A percentile compares a stretch with the other conserved stretches of the same genome.
phyloP scores from a whole-genome alignment of 2,113 vertebrate genomes.

The Bujurquina vittata region DNA sequence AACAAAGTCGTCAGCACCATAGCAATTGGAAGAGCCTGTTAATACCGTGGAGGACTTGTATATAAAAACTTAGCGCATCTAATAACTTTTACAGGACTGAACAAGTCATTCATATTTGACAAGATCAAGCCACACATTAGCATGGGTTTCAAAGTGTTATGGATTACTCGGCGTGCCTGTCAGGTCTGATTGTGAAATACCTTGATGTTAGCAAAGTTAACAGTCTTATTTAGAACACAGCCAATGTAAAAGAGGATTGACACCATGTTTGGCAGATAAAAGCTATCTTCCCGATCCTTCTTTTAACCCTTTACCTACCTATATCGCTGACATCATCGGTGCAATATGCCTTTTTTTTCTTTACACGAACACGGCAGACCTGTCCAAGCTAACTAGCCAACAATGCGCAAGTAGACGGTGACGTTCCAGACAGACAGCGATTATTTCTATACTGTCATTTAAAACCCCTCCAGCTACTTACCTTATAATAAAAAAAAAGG shows the following conservation, averaged over 20 bases:
- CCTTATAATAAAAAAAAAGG: conserved; percentile 36
- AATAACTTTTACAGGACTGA: background rate
- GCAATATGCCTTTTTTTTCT: background rate
- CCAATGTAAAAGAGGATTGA: background rate
- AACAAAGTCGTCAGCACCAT: background rate
- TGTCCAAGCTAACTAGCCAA: conserved; percentile 54
- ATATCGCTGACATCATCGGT: conserved; percentile 10
- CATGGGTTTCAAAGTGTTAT: background rate
- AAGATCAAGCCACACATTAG: background rate
- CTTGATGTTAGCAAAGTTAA: conserved; percentile 31
- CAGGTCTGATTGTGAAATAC: background rate
- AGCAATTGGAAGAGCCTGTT: background rate
- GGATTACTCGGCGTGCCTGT: background rate
- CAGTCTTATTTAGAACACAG: conserved; percentile 2
- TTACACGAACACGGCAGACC: background rate
- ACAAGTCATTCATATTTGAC: background rate
- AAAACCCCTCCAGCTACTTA: conserved; percentile 24
- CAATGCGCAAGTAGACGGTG: conserved; percentile 39
- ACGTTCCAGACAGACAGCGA: conserved; percentile 1
- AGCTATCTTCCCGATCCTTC: background rate
- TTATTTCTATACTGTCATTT: background rate
- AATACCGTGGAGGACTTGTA: background rate
- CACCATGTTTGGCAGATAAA: background rate
- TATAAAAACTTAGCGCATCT: background rate
- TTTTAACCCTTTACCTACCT: background rate